Conservation (phyloP, 2,797 vertebrate genomes). For the Parauchenoglanis punctatus region DNA sequence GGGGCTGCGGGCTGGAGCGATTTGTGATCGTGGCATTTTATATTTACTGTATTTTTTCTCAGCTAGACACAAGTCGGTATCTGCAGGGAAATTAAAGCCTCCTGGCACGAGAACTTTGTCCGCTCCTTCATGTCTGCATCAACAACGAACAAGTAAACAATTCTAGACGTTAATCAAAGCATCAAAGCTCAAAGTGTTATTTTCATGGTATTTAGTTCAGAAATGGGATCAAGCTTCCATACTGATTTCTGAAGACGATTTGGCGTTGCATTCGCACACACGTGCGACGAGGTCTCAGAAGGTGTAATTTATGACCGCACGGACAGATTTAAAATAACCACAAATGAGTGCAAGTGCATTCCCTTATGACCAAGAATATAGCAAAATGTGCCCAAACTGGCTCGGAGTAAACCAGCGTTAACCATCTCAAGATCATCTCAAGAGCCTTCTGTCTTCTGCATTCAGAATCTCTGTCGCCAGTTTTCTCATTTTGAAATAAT, state of each 20-base stretch:
- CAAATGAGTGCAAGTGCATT: neutral
- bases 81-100: neutral
- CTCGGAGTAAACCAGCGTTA: neutral
- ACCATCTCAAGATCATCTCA: neutral
- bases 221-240: neutral
- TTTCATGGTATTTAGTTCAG: neutral
- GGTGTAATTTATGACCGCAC: too few relatives aligned
- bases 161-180: neutral
- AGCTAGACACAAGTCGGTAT: neutral
- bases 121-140: neutral
- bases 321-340: neutral
- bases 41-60: neutral
- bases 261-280: neutral
- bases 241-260: neutral
- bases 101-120: neutral
- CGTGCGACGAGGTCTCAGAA: neutral
- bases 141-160: neutral
- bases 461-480: neutral
- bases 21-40: neutral
- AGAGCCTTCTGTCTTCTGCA: neutral
- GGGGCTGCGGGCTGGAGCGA: constrained; percentile 27
- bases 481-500: constrained; percentile 9
- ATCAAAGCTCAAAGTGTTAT: neutral
- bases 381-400: neutral
- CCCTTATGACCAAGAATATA: neutral